Percentiles rank a stretch among this genome's conserved stretches.
Evolutionary conservation across 2,113 vertebrate genomes (phyloP).

Genomic region (Ictidomys tridecemlineatus): DNA sequence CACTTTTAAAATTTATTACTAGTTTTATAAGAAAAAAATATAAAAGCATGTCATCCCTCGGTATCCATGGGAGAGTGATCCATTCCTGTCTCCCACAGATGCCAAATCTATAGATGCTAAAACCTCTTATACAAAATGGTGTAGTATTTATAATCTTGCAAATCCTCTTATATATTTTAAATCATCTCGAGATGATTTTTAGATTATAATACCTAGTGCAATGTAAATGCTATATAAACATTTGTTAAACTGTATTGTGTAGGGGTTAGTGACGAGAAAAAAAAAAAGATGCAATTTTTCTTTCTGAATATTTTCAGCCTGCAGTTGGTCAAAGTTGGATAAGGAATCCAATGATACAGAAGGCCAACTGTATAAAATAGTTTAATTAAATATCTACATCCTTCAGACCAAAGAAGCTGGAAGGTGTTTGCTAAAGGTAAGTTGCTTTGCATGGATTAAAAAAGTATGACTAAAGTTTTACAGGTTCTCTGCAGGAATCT

Average conservation of each 20-base stretch:
- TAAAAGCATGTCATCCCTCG: neutral
- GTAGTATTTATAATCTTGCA: neutral
- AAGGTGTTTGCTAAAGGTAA: slow-evolving; percentile 32
- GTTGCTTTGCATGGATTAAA: slow-evolving; percentile 38
- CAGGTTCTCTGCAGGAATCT: slow-evolving; percentile 16
- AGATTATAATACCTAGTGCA: neutral
- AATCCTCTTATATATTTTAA: neutral
- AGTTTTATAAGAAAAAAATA: slow-evolving; percentile 37
- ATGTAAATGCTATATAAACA: neutral
- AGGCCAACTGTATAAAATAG: neutral
- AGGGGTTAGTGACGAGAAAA: neutral
- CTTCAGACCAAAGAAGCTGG: slow-evolving; percentile 38
- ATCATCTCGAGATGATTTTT: neutral
- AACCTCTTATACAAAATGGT: neutral
- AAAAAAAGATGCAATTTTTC: neutral
- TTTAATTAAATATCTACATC: slow-evolving; percentile 44
- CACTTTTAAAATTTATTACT: slow-evolving; percentile 32
- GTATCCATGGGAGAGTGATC: neutral
- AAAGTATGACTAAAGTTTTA: neutral
- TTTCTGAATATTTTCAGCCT: neutral
- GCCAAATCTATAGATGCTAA: neutral
- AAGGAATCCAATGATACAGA: neutral
- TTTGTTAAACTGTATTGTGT: neutral
- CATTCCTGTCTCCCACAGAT: neutral
- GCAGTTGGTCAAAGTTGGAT: neutral